A percentile compares a stretch with the other conserved stretches of the same genome.
Evolutionary conservation across 2,113 vertebrate genomes (phyloP).

Genomic region (Clarias batrachus): DNA sequence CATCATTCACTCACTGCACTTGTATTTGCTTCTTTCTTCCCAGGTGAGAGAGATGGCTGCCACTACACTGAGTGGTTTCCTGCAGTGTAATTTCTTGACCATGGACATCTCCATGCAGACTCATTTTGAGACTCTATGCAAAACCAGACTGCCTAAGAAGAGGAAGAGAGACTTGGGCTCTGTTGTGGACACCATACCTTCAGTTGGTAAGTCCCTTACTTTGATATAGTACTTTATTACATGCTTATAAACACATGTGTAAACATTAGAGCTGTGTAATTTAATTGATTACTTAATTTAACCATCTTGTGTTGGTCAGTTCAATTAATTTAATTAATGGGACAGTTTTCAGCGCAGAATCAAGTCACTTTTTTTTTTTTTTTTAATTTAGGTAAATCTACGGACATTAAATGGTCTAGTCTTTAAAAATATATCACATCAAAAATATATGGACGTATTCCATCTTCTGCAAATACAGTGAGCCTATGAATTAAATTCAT

Average conservation of each 20-base stretch:
- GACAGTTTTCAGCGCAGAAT: no score
- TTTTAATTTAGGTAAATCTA: no score
- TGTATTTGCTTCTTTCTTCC: slow-evolving; percentile 26
- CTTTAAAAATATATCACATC: no score
- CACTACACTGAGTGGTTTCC: slow-evolving; percentile 91
- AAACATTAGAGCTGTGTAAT: not conserved
- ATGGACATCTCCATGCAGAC: slow-evolving; percentile 90
- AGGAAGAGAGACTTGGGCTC: slow-evolving; percentile 83
- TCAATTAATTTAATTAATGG: no score
- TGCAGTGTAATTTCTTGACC: slow-evolving; percentile 93
- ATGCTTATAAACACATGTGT: not conserved
- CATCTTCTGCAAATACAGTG: no score
- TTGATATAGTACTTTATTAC: slow-evolving; percentile 10
- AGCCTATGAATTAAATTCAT: no score
- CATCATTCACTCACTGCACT: slow-evolving; percentile 32
- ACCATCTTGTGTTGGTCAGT: no score
- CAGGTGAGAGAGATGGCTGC: slow-evolving; percentile 97
- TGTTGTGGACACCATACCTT: slow-evolving; percentile 80
- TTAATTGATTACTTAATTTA: no score
- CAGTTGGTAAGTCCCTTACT: slow-evolving; percentile 71
- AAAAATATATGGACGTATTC: no score
- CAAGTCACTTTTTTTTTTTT: no score
- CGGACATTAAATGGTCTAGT: no score
- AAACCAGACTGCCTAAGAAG: slow-evolving; percentile 89
- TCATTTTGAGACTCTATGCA: slow-evolving; percentile 93